Percentiles rank a stretch among this genome's conserved stretches.
Evolutionary conservation across 2,113 vertebrate genomes (phyloP).

Genomic region (Uria lomvia): DNA sequence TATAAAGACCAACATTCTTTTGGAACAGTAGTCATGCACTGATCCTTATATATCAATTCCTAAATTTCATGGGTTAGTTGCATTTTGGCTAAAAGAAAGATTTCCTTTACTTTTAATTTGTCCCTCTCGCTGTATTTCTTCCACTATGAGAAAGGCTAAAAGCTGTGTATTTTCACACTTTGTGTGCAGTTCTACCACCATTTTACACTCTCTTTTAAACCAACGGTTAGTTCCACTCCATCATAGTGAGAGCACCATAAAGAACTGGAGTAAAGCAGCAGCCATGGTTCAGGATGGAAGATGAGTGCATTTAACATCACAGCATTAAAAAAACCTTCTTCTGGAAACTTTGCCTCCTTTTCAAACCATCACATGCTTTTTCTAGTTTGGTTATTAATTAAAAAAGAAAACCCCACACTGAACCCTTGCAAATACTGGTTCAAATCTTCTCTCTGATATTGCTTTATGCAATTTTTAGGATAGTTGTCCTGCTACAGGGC

Average conservation of each 20-base stretch:
- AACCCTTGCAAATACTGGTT: not conserved
- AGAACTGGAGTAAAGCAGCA: not conserved
- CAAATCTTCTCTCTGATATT: not conserved
- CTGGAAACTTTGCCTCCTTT: not conserved
- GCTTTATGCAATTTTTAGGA: not conserved
- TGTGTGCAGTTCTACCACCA: not conserved
- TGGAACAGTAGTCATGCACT: not conserved
- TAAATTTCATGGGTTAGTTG: not conserved
- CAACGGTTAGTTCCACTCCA: not conserved
- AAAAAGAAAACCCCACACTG: not conserved
- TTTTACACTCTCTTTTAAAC: not conserved
- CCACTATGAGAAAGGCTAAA: not conserved
- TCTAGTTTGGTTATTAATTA: not conserved
- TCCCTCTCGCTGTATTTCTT: not conserved
- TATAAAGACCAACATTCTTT: not conserved
- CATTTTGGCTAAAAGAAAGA: not conserved
- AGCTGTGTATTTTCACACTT: not conserved
- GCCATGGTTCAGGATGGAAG: not conserved
- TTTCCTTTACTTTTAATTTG: not conserved
- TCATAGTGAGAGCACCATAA: not conserved
- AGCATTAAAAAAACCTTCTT: not conserved
- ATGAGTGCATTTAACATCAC: not conserved
- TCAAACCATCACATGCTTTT: not conserved
- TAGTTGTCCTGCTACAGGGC: not conserved
- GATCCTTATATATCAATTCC: not conserved